Evolutionary conservation across 2,797 vertebrate genomes (phyloP).

Genomic region (Bradypus variegatus): DNA sequence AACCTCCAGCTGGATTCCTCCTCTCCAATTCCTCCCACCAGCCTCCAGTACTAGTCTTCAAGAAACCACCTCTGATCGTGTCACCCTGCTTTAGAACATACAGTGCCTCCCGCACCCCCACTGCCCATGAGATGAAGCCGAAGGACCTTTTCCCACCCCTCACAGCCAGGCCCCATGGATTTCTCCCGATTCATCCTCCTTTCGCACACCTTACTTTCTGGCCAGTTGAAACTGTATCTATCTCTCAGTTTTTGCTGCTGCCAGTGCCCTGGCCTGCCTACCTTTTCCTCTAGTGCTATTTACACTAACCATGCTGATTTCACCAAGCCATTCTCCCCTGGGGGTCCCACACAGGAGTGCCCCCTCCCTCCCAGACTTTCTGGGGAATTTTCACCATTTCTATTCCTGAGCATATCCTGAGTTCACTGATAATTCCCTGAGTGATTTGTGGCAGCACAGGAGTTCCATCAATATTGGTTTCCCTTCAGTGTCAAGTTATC

Average conservation of each 20-base stretch:
- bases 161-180: neutral
- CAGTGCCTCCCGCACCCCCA: no score
- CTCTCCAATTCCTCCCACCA: neutral
- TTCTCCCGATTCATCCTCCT: neutral
- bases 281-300: neutral
- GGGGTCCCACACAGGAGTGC: neutral
- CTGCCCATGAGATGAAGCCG: fast-evolving
- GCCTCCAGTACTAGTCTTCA: neutral
- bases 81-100: neutral
- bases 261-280: neutral
- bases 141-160: neutral
- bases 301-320: neutral
- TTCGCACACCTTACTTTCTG: no score
- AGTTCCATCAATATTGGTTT: neutral
- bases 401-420: neutral
- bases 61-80: neutral
- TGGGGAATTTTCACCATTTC: neutral
- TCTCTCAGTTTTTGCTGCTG: neutral
- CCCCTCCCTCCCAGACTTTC: neutral
- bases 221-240: neutral
- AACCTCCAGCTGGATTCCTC: neutral
- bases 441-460: neutral
- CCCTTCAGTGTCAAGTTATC: fast-evolving
- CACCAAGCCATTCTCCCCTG: neutral
- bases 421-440: neutral